These are phyloP conservation scores for Hirtodrosophila confusa DNA, from an alignment of 2,888 invertebrate genomes.

Conservation along the genomic window DNA sequence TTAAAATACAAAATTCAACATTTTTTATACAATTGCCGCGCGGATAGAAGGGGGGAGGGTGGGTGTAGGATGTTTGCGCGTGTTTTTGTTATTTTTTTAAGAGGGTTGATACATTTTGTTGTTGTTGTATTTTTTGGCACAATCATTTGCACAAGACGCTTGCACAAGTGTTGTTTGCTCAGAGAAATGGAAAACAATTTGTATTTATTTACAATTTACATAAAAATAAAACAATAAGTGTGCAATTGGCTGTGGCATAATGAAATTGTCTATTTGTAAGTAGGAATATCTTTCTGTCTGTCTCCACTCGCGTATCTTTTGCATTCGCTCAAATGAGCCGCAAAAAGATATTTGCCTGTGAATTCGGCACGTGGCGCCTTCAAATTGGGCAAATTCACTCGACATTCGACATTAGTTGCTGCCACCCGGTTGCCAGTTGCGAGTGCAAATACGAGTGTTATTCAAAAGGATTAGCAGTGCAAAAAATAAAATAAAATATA, in stretches of 20 bases:
- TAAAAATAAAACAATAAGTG: constrained; percentile 70
- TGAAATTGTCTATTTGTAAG: constrained; percentile 49
- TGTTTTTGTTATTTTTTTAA: constrained; percentile 20
- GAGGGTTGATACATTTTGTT: constrained; percentile 21
- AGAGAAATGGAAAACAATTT: constrained; percentile 72
- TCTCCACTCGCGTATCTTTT: constrained; percentile 19
- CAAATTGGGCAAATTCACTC: constrained; percentile 10
- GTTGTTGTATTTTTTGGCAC: constrained; percentile 26
- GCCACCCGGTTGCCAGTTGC: not conserved
- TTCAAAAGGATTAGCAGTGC: constrained; percentile 8
- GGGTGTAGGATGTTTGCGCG: constrained; percentile 3
- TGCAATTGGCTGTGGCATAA: constrained; percentile 67
- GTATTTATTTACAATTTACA: constrained; percentile 71
- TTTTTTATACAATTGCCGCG: constrained; percentile 8
- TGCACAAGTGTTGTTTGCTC: constrained; percentile 49
- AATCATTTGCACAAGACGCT: constrained; percentile 58
- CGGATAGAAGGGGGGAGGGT: not conserved
- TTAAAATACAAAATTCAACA: constrained; percentile 41
- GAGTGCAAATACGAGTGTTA: constrained; percentile 1
- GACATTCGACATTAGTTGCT: not conserved
- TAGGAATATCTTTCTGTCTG: not conserved
- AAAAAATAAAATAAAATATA: no score
- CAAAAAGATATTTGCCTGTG: constrained; percentile 33
- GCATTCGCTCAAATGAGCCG: constrained; percentile 45
- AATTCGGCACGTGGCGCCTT: constrained; percentile 40